phyloP scores from a whole-genome alignment of 2,888 invertebrate genomes.

The Syrphus vitripennis region DNA sequence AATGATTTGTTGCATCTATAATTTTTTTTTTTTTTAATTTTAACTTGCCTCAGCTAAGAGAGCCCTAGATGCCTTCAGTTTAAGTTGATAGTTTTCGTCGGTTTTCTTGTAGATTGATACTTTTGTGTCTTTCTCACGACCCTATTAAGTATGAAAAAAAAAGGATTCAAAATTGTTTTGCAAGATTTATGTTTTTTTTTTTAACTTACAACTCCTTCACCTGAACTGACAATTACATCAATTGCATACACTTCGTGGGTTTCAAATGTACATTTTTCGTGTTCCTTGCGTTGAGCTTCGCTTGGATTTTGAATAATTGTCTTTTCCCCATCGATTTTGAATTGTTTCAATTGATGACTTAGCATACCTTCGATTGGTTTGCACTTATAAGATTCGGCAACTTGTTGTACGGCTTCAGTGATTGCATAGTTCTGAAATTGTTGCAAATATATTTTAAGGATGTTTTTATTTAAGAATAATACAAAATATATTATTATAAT shows the following conservation, averaged over 20 bases:
- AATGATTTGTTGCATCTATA: not conserved
- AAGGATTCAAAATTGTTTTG: not conserved
- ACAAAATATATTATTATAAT: too few species aligned
- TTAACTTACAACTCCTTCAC: slow-evolving; percentile 92
- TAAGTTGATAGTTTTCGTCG: slow-evolving; percentile 97
- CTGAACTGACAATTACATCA: slow-evolving; percentile 98
- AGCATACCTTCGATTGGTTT: slow-evolving; percentile 99
- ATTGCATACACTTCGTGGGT: slow-evolving; percentile 98
- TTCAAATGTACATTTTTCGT: slow-evolving; percentile 97
- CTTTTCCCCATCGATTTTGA: slow-evolving; percentile 98
- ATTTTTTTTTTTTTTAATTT: too few species aligned
- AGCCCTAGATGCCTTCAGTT: slow-evolving; percentile 97
- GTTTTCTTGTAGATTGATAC: slow-evolving; percentile 99
- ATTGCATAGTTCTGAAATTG: slow-evolving; percentile 89
- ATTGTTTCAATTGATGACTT: slow-evolving; percentile 97
- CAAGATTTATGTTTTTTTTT: not conserved
- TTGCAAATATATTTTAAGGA: not conserved
- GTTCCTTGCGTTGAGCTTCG: slow-evolving; percentile 97
- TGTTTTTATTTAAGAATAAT: too few species aligned
- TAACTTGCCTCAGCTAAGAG: slow-evolving; percentile 90
- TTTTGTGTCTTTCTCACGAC: slow-evolving; percentile 95
- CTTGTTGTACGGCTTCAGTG: slow-evolving; percentile 95
- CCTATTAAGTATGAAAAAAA: slow-evolving; percentile 81
- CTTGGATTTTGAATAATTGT: slow-evolving; percentile 98
- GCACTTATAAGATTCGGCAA: slow-evolving; percentile 95